A percentile compares a stretch with the other conserved stretches of the same genome.
phyloP scores from a whole-genome alignment of 2,113 vertebrate genomes.

The Ammospiza caudacuta region DNA sequence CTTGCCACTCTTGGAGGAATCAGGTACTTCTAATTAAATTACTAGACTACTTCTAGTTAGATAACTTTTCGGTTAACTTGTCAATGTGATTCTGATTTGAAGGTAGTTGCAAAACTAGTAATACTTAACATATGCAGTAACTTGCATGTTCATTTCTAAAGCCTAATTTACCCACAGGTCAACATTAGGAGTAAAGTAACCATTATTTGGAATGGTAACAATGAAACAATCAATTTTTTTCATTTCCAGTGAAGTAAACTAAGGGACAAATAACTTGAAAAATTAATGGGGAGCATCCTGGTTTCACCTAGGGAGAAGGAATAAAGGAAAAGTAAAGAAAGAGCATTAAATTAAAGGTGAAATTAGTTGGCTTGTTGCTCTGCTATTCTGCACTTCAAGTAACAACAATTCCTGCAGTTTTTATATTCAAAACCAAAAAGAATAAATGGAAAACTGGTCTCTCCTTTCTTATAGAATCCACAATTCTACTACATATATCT shows the following conservation, averaged over 20 bases:
- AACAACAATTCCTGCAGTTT: not conserved
- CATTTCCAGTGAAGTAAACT: not conserved
- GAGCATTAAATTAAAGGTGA: not conserved
- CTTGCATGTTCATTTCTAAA: not conserved
- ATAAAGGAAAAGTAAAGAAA: not conserved
- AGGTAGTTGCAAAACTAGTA: not conserved
- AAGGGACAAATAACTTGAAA: not conserved
- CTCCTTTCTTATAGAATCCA: not conserved
- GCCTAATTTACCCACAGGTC: not conserved
- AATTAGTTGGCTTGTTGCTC: not conserved
- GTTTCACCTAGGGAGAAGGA: not conserved
- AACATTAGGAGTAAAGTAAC: not conserved
- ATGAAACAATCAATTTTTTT: not conserved
- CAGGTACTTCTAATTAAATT: not conserved
- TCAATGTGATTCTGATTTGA: not conserved
- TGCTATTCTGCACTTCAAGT: not conserved
- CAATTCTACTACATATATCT: not conserved
- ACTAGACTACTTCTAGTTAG: not conserved
- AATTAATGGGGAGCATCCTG: not conserved
- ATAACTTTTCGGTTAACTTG: not conserved
- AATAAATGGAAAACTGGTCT: not conserved
- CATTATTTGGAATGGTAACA: not conserved
- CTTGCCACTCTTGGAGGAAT: not conserved
- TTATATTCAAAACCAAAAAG: not conserved
- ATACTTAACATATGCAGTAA: not conserved